A percentile compares a stretch with the other conserved stretches of the same genome.
Evolutionary conservation across 1,140 invertebrate species (phyloP).

Genomic region (Temnothorax longispinosus): DNA sequence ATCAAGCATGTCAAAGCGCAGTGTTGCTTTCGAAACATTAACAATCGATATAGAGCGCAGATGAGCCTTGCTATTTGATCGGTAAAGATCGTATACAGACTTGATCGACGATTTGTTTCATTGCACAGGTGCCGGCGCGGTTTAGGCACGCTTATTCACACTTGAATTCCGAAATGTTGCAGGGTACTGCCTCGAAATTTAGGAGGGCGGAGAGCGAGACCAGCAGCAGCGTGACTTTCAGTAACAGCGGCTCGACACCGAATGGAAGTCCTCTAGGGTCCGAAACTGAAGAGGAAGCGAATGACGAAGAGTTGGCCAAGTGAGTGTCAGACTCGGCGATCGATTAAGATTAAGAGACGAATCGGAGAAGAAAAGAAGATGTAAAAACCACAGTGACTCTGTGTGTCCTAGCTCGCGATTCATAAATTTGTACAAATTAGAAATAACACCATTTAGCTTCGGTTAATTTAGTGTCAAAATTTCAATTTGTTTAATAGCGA

Average conservation of each 20-base stretch:
- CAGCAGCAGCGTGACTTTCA: slow-evolving; percentile 82
- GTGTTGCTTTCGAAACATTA: background rate
- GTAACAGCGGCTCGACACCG: slow-evolving; percentile 84
- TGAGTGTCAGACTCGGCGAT: slow-evolving; percentile 65
- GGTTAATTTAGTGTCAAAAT: background rate
- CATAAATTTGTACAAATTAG: background rate
- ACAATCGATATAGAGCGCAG: background rate
- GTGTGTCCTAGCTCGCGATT: background rate
- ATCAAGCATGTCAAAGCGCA: background rate
- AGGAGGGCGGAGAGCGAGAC: slow-evolving; percentile 81
- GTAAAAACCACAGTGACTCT: background rate
- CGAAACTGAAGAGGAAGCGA: slow-evolving; percentile 83
- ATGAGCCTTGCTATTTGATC: background rate
- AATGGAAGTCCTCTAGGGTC: slow-evolving; percentile 84
- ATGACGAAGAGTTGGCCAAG: slow-evolving; percentile 83
- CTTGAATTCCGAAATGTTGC: background rate
- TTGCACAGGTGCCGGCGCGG: slow-evolving; percentile 17
- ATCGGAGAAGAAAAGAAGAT: no score
- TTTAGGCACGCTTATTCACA: background rate
- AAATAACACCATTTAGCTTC: background rate
- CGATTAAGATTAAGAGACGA: background rate
- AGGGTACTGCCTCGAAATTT: slow-evolving; percentile 79
- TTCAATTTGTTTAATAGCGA: background rate
- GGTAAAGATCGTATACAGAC: background rate
- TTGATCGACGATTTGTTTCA: slow-evolving; percentile 1